phyloP scores from a whole-genome alignment of 2,113 vertebrate genomes.

The Quiscalus mexicanus region DNA sequence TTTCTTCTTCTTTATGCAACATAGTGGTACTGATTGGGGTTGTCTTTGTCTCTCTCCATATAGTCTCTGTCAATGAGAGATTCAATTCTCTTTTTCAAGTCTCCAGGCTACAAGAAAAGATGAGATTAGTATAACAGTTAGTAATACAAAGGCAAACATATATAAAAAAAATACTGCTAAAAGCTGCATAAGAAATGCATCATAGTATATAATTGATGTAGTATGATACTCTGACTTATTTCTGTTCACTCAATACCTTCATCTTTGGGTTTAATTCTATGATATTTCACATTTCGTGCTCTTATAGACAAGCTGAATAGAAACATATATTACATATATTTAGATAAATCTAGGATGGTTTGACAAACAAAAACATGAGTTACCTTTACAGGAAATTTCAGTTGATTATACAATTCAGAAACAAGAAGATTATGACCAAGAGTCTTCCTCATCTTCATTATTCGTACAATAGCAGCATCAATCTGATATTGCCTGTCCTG shows the following conservation, averaged over 20 bases:
- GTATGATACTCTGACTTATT: background rate
- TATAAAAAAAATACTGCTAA: background rate
- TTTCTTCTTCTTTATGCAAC: slow-evolving; percentile 82
- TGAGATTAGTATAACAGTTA: background rate
- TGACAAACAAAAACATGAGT: background rate
- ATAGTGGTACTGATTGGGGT: slow-evolving; percentile 96
- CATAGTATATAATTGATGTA: background rate
- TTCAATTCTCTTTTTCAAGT: slow-evolving; percentile 96
- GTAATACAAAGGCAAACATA: background rate
- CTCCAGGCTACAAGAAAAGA: slow-evolving; percentile 84
- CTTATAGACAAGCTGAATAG: background rate
- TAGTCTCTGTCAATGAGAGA: slow-evolving; percentile 98
- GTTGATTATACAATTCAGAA: slow-evolving; percentile 92
- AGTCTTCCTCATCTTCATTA: slow-evolving; percentile 97
- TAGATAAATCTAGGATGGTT: background rate
- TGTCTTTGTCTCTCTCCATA: slow-evolving; percentile 97
- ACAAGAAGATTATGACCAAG: slow-evolving; percentile 91
- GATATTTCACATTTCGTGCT: background rate
- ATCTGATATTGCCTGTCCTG: slow-evolving; percentile 95
- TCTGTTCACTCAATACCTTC: background rate
- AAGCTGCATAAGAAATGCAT: background rate
- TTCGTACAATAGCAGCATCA: slow-evolving; percentile 90
- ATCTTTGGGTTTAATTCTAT: background rate
- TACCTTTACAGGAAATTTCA: slow-evolving; percentile 97
- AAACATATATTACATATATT: background rate